These are phyloP conservation scores for Dicentrarchus labrax DNA, from an alignment of 2,113 vertebrate species.

Conservation along the genomic window DNA sequence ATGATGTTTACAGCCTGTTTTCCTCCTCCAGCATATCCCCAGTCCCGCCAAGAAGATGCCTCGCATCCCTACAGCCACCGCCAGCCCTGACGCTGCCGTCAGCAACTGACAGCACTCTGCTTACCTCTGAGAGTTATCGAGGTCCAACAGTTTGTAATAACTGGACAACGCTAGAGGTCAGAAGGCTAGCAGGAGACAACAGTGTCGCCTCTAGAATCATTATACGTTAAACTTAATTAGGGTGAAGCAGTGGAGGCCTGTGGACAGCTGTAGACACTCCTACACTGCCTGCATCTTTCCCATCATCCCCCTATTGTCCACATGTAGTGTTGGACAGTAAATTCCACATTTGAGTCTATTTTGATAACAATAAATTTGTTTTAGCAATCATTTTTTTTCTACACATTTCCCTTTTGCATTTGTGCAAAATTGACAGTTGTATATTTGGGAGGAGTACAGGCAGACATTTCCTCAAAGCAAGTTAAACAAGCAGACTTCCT, in stretches of 20 bases:
- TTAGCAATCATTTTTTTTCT: constrained; percentile 27
- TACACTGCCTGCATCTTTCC: neutral
- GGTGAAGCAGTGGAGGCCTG: neutral
- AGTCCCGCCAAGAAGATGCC: constrained; percentile 98
- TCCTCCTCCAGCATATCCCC: constrained; percentile 89
- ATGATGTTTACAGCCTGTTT: constrained; percentile 30
- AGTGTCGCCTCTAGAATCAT: neutral
- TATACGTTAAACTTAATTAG: neutral
- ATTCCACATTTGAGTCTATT: neutral
- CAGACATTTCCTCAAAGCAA: constrained; percentile 1
- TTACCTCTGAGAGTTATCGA: constrained; percentile 78
- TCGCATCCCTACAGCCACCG: constrained; percentile 88
- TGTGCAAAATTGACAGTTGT: constrained; percentile 29
- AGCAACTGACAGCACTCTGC: constrained; percentile 89
- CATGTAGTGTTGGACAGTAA: neutral
- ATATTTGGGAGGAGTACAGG: constrained; percentile 15
- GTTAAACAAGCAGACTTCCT: neutral
- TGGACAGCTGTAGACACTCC: constrained; percentile 14
- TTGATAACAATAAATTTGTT: constrained; percentile 7
- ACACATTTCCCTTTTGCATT: constrained; percentile 21
- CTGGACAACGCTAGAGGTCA: constrained; percentile 6
- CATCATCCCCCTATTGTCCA: neutral
- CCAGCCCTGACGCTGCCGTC: constrained; percentile 83
- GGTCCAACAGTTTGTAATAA: constrained; percentile 5
- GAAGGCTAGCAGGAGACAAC: constrained; percentile 11